Base-by-base conservation (phyloP, 2,797 vertebrate genomes). In the Salarias fasciatus region DNA sequence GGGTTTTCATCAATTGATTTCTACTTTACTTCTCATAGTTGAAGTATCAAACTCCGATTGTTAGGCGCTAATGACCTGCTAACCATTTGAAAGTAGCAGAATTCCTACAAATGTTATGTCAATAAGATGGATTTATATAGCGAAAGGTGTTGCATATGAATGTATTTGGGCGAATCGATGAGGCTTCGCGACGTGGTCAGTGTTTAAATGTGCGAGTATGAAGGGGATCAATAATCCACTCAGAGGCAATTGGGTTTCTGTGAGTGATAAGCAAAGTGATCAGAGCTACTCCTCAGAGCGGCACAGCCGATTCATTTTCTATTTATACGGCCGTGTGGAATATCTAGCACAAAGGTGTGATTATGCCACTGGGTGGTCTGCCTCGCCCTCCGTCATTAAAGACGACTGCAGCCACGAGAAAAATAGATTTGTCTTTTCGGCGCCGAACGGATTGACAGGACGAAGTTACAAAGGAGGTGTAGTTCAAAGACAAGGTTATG, bases 81-180 rank as follows among this genome's bases (percentile, higher is more conserved):
- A 84, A 80, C 69, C 62, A 57, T 79, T 77, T 59, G 69, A 83
- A 82, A 85, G 75, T 53, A 47, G 69, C 47, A 36, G 77, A 80
- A 89, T 84, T 87, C 84, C 79, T 63, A 68, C 83, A 86, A 86
- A 87, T 88, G 80, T 87, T 77, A 69, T 72, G 77, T 88, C 88
- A 69, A 88, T 85, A 63, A 41, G 49, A 78, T 83, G 71, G 88
- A 88, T 88, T 86, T 62, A 56, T 74, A 71, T 37, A 15, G 63
- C 45, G 18, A 63, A 61, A 55, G 44, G 71, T 64, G 70, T 62
- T 65, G 72, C 79, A 84, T 83, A 77, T 77, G 53, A 84, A 88
- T 85, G 82, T 63, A 57, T 76, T 14, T 5, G 48, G 61, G 72
- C 38, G 38, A 77, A 88, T 89, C 88, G 37, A 80, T 86, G 75